phyloP scores from a whole-genome alignment of 2,888 invertebrate genomes.

The Reticulitermes lucifugus region DNA sequence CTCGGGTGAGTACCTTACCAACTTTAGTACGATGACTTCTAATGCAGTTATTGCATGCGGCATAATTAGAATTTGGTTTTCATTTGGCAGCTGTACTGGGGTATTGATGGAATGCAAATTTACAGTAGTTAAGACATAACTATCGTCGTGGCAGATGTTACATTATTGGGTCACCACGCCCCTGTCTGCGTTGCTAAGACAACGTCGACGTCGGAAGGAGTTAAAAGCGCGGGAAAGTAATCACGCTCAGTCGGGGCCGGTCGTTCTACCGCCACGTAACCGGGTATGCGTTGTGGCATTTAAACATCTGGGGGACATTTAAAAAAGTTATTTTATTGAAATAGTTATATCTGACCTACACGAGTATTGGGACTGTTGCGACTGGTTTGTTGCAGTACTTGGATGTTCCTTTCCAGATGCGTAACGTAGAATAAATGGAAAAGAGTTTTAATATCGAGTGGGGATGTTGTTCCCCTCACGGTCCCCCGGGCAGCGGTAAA shows the following conservation, averaged over 20 bases:
- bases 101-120: not conserved
- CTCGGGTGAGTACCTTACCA: conserved; percentile 76
- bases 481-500: too few relatives aligned
- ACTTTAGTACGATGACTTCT: not conserved
- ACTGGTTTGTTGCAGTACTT: too few relatives aligned
- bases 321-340: conserved; percentile 8
- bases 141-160: not conserved
- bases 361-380: too few relatives aligned
- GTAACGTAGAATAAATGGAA: too few relatives aligned
- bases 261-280: conserved; percentile 9
- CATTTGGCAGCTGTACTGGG: too few relatives aligned
- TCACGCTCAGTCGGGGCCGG: not conserved
- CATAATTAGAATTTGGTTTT: too few relatives aligned
- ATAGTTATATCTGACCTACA: not conserved
- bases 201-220: not conserved
- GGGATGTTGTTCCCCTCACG: too few relatives aligned
- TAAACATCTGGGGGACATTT: conserved; percentile 26
- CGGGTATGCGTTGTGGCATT: not conserved
- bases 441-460: too few relatives aligned
- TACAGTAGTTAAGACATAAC: not conserved
- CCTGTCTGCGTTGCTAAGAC: not conserved
- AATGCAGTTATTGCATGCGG: too few relatives aligned
- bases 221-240: conserved; percentile 17
- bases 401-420: too few relatives aligned
- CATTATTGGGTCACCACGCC: conserved; percentile 19